These are phyloP conservation scores for Lytechinus pictus DNA, from an alignment of 35 echinoderm and acorn worm genomes.

Conservation along the genomic window DNA sequence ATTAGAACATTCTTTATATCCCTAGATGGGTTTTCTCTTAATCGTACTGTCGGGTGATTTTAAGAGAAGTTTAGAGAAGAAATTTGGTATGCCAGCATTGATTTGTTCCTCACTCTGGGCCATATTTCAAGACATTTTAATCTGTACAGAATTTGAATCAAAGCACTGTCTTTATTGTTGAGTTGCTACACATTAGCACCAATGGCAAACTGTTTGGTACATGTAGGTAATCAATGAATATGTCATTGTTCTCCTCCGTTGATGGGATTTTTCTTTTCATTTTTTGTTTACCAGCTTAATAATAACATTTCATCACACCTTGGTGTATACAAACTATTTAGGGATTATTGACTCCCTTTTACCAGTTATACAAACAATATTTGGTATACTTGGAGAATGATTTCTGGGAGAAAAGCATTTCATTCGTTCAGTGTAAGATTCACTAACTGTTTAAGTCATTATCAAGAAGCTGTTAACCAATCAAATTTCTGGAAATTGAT, in stretches of 20 bases:
- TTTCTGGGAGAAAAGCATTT: background rate
- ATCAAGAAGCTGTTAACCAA: no score
- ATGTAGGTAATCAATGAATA: background rate
- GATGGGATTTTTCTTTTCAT: background rate
- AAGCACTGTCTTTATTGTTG: background rate
- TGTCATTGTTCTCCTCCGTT: background rate
- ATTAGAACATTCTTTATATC: background rate
- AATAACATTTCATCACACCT: background rate
- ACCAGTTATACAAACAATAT: background rate
- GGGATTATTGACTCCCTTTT: background rate
- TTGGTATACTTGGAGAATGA: background rate
- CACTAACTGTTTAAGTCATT: no score
- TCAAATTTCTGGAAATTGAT: no score
- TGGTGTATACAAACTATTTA: background rate
- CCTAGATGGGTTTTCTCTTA: background rate
- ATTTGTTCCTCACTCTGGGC: background rate
- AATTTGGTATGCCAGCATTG: background rate
- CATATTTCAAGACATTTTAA: slow-evolving; percentile 5
- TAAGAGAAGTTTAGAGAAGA: background rate
- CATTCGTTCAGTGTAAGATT: background rate
- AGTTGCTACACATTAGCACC: background rate
- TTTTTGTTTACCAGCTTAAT: background rate
- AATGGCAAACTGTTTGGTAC: background rate
- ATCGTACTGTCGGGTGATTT: background rate
- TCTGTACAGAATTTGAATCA: background rate